A percentile compares a stretch with the other conserved stretches of the same genome.
Conservation (phyloP, 1,140 invertebrate genomes). For the Psix sp. region DNA sequence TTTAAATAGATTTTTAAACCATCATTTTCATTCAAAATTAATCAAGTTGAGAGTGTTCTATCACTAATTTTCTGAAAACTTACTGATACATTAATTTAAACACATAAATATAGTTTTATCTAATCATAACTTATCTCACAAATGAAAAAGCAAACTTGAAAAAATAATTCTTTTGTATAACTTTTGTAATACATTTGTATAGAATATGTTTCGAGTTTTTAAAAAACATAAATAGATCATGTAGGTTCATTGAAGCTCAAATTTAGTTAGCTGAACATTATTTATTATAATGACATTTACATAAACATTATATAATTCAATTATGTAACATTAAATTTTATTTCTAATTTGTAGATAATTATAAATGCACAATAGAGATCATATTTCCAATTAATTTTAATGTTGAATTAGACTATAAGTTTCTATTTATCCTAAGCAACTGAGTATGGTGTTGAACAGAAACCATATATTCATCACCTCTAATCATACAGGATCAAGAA, state of each 20-base stretch:
- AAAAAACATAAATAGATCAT: too few relatives aligned
- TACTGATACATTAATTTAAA: slow-evolving; percentile 11
- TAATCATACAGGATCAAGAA: slow-evolving; percentile 29
- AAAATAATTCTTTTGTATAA: slow-evolving; percentile 16
- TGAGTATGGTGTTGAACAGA: slow-evolving; percentile 4
- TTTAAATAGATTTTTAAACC: too few relatives aligned
- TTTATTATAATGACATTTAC: too few relatives aligned
- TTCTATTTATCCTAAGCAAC: background rate
- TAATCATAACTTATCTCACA: slow-evolving; percentile 26
- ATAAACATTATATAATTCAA: slow-evolving; percentile 20
- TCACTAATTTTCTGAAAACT: slow-evolving; percentile 7
- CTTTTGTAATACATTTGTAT: background rate
- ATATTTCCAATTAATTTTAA: too few relatives aligned
- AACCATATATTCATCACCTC: slow-evolving; percentile 21
- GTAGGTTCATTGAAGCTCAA: too few relatives aligned
- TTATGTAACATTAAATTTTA: slow-evolving; percentile 20
- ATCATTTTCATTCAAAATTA: too few relatives aligned
- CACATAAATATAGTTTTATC: slow-evolving; percentile 18
- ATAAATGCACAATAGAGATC: too few relatives aligned
- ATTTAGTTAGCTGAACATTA: too few relatives aligned
- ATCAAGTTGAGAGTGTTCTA: too few relatives aligned
- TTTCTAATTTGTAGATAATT: slow-evolving; percentile 39
- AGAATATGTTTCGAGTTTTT: too few relatives aligned
- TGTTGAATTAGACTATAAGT: too few relatives aligned
- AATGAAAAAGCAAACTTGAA: slow-evolving; percentile 6